These are phyloP conservation scores for Magallana gigas DNA, from an alignment of 1,140 invertebrate species.

Conservation along the genomic window DNA sequence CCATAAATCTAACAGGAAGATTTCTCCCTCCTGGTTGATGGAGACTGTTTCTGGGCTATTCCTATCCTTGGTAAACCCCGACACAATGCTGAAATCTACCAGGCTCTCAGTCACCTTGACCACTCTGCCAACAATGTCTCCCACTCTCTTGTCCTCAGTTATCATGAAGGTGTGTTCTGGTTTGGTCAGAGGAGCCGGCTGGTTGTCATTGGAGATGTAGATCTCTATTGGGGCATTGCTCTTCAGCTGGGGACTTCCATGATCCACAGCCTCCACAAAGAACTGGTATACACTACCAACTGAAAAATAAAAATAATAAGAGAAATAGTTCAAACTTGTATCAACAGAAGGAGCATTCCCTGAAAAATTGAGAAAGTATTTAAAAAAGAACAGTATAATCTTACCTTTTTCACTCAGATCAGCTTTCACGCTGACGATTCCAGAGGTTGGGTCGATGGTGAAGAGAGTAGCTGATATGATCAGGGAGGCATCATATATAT, in stretches of 20 bases:
- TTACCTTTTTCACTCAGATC: slow-evolving; percentile 58
- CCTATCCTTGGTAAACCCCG: slow-evolving; percentile 79
- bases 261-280: slow-evolving; percentile 92
- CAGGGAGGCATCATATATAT: slow-evolving; percentile 80
- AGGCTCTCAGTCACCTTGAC: slow-evolving; percentile 68
- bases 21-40: slow-evolving; percentile 87
- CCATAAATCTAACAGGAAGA: slow-evolving; percentile 86
- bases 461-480: slow-evolving; percentile 61
- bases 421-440: slow-evolving; percentile 62
- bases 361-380: background rate
- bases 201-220: slow-evolving; percentile 84
- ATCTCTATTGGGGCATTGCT: slow-evolving; percentile 90
- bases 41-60: slow-evolving; percentile 83
- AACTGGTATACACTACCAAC: slow-evolving; percentile 91
- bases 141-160: slow-evolving; percentile 87
- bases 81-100: slow-evolving; percentile 85
- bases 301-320: slow-evolving; percentile 76
- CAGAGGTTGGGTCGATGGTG: slow-evolving; percentile 65
- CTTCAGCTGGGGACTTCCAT: slow-evolving; percentile 85
- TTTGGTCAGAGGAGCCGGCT: slow-evolving; percentile 86
- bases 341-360: background rate
- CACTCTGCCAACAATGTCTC: slow-evolving; percentile 75
- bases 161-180: slow-evolving; percentile 84
- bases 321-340: too few species aligned
- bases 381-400: background rate